These are phyloP conservation scores for Clanis bilineata DNA, from an alignment of 2,888 invertebrate species.

Conservation along the genomic window DNA sequence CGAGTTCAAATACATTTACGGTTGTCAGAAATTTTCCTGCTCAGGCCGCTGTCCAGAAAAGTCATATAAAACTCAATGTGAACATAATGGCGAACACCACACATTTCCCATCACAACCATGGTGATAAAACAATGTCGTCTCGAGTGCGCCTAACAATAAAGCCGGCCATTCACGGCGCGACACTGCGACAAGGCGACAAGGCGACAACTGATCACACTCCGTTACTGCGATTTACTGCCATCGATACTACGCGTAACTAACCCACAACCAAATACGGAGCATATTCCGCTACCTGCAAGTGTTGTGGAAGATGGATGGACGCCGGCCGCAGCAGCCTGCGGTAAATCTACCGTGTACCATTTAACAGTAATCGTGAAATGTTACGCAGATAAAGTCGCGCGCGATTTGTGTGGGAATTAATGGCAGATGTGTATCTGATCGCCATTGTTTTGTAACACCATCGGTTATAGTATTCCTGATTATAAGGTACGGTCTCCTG, in stretches of 20 bases:
- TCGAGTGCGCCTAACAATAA: constrained; percentile 38
- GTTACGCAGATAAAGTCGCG: constrained; percentile 31
- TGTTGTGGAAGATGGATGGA: constrained; percentile 40
- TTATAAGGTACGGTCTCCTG: not conserved
- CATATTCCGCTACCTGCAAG: constrained; percentile 20
- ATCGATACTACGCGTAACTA: constrained; percentile 36
- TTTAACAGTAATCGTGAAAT: constrained; percentile 35
- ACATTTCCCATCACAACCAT: not conserved
- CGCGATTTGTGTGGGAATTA: constrained; percentile 44
- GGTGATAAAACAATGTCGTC: constrained; percentile 20
- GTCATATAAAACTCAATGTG: not conserved
- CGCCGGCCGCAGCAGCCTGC: constrained; percentile 28
- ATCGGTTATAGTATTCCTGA: not conserved
- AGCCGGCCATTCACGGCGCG: constrained; percentile 40
- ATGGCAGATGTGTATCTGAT: constrained; percentile 17
- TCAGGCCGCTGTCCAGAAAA: too few relatives aligned
- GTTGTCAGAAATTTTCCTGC: too few relatives aligned
- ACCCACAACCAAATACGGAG: constrained; percentile 19
- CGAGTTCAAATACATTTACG: too few relatives aligned
- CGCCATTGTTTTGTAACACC: constrained; percentile 18
- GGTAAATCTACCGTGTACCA: constrained; percentile 39
- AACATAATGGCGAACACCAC: not conserved
- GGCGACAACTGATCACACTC: constrained; percentile 43
- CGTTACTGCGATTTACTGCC: constrained; percentile 49
- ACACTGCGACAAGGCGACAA: constrained; percentile 23